A percentile compares a stretch with the other conserved stretches of the same genome.
Evolutionary conservation across 2,888 invertebrate genomes (phyloP).

Genomic region (Cephus spinipes): DNA sequence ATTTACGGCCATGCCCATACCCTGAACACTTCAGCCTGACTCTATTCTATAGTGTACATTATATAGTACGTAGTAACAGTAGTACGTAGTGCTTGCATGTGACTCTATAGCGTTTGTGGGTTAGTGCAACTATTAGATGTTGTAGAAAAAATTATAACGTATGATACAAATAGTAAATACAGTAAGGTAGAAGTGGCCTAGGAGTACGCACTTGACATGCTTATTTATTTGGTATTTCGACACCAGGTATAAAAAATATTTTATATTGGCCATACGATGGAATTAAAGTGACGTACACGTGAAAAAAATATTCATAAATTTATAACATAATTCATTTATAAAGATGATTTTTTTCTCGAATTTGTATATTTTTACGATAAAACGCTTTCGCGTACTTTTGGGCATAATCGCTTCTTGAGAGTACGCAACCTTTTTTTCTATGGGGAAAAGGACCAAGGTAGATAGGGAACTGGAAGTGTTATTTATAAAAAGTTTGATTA

Average conservation of each 20-base stretch:
- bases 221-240: not conserved
- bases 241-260: too few species aligned
- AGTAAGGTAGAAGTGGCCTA: not conserved
- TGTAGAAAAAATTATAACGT: not conserved
- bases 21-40: slow-evolving; percentile 47
- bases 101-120: not conserved
- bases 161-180: not conserved
- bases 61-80: not conserved
- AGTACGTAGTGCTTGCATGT: not conserved
- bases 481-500: not conserved
- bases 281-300: too few species aligned
- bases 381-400: too few species aligned
- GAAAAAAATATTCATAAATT: not conserved
- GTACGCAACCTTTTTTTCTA: not conserved
- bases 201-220: not conserved
- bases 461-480: not conserved
- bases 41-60: not conserved
- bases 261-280: too few species aligned
- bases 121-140: not conserved
- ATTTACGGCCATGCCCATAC: slow-evolving; percentile 62
- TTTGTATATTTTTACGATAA: too few species aligned
- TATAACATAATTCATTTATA: too few species aligned
- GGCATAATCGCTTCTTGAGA: not conserved
- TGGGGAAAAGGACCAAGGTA: not conserved
- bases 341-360: too few species aligned